A percentile compares a stretch with the other conserved stretches of the same genome.
These are phyloP conservation scores for Platalea minor DNA, from an alignment of 2,797 vertebrate genomes.

Conservation along the genomic window DNA sequence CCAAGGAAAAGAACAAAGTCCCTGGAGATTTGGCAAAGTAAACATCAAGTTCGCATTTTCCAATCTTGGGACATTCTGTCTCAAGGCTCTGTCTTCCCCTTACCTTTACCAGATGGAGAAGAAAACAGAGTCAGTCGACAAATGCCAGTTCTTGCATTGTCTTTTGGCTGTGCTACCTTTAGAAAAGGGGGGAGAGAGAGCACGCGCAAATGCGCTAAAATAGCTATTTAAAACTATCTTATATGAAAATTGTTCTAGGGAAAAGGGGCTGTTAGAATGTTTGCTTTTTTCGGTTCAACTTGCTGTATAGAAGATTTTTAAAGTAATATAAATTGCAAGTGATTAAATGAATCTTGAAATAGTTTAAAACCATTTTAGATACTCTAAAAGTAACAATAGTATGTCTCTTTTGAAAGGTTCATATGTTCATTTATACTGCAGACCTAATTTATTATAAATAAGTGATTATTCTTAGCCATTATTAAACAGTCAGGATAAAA, in stretches of 20 bases:
- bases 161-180: slow-evolving; percentile 6
- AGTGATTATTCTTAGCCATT: slow-evolving; percentile 53
- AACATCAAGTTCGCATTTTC: background rate
- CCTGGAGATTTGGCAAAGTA: background rate
- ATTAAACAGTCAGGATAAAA: slow-evolving; percentile 28
- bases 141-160: background rate
- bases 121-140: background rate
- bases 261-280: background rate
- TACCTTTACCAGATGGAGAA: background rate
- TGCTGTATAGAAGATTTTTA: slow-evolving; percentile 34
- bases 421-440: slow-evolving; percentile 45
- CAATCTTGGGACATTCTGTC: background rate
- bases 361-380: slow-evolving; percentile 48
- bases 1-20: background rate
- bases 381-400: slow-evolving; percentile 12
- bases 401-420: slow-evolving; percentile 19
- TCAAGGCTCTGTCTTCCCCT: background rate
- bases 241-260: background rate
- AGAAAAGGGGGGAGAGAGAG: background rate
- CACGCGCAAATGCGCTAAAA: background rate
- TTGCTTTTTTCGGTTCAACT: slow-evolving; percentile 35
- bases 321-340: slow-evolving; percentile 59
- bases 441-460: slow-evolving; percentile 61
- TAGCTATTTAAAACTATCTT: background rate
- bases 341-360: slow-evolving; percentile 33